Evolutionary conservation across 2,888 invertebrate species (phyloP), one percentile per base, ranked within the genome.

Genomic region (Therioaphis trifolii): DNA sequence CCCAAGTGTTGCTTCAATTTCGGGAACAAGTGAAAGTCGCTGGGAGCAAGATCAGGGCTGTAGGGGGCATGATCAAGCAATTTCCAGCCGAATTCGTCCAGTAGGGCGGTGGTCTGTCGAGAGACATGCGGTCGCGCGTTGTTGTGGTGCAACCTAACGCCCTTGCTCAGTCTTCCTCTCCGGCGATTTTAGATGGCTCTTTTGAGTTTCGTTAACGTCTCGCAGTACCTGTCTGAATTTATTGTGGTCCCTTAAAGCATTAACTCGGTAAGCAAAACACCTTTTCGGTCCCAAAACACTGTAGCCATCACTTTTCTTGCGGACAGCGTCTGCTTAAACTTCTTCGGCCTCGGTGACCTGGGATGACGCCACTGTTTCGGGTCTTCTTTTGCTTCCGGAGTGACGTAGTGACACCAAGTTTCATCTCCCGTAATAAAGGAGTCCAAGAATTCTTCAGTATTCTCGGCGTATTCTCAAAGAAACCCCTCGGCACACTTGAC

Each of bases 41-140:
- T 18, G 14, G 80, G 77, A 0, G 77, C 77, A 18, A 80, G 24
- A 46, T 80, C 80, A 15, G 55, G 61, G 27, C 72, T 72, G 40
- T 80, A 80, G n/a, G 61, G 40, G 2, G 71, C 43, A 27, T 72
- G 80, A 9, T 35, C 35, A 43, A 80, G 7, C 1, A 58, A 29
- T 29, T 40, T 27, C 49, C 52, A 80, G 24, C 49, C 68, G 21
- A 80, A 58, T 29, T 29, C 46, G 21, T 55, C 80, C 24, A 80
- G 58, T 43, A 55, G 29, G 15, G 49, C 69, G 21, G 21, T 21
- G 24, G 58, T 58, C 7, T 58, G 58, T 3, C 18, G 21, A 58
- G 24, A 4, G 24, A 24, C 21, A 7, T 58, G 58, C 7, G 58
- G 58, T 5, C 58, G 58, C 12, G 21, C 21, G 24, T 58, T 58